phyloP scores from a whole-genome alignment of 2,888 invertebrate genomes.

The Heliconius aoede region DNA sequence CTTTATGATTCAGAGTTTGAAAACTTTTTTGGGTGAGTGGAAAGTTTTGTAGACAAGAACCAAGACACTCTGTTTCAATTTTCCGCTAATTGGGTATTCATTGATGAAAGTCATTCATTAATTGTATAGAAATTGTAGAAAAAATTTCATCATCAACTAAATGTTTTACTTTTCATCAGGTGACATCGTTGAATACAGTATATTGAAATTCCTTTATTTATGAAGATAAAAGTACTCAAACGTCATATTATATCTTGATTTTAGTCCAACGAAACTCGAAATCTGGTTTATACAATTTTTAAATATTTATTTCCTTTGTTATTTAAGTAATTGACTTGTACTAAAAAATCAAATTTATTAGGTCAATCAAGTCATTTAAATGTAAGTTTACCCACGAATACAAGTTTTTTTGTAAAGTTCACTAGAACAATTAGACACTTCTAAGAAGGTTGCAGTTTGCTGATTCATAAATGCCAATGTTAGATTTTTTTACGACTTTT shows the following conservation, averaged over 20 bases:
- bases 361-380: neutral
- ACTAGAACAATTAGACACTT: constrained; percentile 16
- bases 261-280: neutral
- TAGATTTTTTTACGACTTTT: neutral
- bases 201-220: neutral
- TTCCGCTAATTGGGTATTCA: too few relatives aligned
- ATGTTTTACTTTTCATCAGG: neutral
- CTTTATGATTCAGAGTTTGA: neutral
- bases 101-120: too few relatives aligned
- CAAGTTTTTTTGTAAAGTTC: constrained; percentile 20
- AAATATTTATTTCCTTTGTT: too few relatives aligned
- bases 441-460: constrained; percentile 21
- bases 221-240: neutral
- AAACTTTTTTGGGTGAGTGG: neutral
- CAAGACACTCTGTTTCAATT: neutral
- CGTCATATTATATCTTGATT: neutral
- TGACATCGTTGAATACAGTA: neutral
- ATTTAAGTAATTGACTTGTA: neutral
- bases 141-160: too few relatives aligned
- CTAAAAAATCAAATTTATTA: neutral
- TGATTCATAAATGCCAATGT: constrained; percentile 3
- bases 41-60: neutral
- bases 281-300: too few relatives aligned
- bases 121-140: too few relatives aligned
- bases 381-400: neutral